Base-by-base conservation (phyloP, 2,113 vertebrate genomes). In the Baryphthengus martii region DNA sequence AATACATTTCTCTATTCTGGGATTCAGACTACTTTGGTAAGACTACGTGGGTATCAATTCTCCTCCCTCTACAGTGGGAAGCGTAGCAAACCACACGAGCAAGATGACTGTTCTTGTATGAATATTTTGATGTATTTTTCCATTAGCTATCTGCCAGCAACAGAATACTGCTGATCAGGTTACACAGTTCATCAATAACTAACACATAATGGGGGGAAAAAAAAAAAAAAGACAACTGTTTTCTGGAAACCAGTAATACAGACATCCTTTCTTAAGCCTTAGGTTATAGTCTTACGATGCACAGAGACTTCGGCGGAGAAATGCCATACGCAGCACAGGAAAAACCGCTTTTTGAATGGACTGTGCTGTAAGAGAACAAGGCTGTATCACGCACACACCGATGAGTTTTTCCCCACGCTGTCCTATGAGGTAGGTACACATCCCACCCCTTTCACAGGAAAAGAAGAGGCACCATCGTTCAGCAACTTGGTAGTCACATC, bases 131-230 rank as follows among this genome's bases (percentile, higher is more conserved):
- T 75, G 2, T 25, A 37, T 40, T n/a, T 67, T 95, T 90, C 93
- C 87, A 67, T 53, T 55, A 68, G 70, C 33, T 74, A 80, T 21
- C 47, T 78, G 73, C n/a, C 61, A 92, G 87, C 61, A 89, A 87
- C 76, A 86, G 76, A 92, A 94, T 35, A 78, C 77, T 73, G 77
- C 65, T 44, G 84, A 40, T 95, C 33, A 29, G 50, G 40, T 89
- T 94, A 78, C 84, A 93, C 10, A 62, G 74, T 52, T 95, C 91
- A 92, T 91, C 89, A 91, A 56, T 87, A 94, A 66, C 87, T 92
- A 90, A 89, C 71, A 75, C 3, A 3, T 4, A 8, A 6, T 25
- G 50, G 80, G 84, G 73, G 45, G 45, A 20, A 47, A 52, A 26
- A 52, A 47, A 52, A 26, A 52, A 78, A 75, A 73, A 59, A 62